phyloP scores from a whole-genome alignment of 2,888 invertebrate species.

The Anthophora plumipes region DNA sequence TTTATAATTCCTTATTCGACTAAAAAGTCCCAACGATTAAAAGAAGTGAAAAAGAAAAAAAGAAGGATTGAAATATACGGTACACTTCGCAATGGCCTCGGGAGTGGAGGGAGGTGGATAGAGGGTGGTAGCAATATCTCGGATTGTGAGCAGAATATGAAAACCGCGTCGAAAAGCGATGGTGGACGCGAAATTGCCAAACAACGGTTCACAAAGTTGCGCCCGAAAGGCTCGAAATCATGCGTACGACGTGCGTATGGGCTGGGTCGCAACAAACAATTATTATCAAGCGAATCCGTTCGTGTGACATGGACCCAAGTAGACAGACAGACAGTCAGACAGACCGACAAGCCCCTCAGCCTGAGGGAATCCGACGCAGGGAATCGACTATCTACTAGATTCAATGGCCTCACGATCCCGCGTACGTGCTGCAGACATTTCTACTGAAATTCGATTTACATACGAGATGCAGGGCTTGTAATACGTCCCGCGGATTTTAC shows the following conservation, averaged over 20 bases:
- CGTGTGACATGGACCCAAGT: constrained; percentile 71
- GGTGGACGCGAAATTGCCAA: constrained; percentile 43
- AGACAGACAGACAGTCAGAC: constrained; percentile 67
- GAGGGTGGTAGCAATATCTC: constrained; percentile 22
- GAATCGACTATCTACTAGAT: constrained; percentile 71
- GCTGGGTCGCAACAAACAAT: constrained; percentile 66
- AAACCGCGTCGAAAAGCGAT: constrained; percentile 31
- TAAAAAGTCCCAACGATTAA: not conserved
- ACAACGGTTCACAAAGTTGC: constrained; percentile 43
- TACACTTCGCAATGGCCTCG: not conserved
- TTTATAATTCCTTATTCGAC: not conserved
- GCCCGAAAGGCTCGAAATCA: constrained; percentile 27
- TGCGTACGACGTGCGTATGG: constrained; percentile 18
- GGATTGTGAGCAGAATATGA: constrained; percentile 29
- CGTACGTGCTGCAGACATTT: constrained; percentile 67
- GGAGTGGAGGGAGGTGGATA: not conserved
- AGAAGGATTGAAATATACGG: not conserved
- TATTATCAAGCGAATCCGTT: constrained; percentile 69
- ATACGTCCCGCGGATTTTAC: constrained; percentile 52
- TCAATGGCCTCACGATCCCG: constrained; percentile 60
- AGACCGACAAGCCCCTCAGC: constrained; percentile 69
- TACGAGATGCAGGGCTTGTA: constrained; percentile 41
- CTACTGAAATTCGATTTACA: constrained; percentile 75
- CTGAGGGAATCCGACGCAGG: constrained; percentile 61
- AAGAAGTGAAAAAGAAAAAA: not conserved